Evolutionary conservation across 30 jellyfish, hydroid and myxozoan genomes (phyloP), one percentile per base, ranked within the genome.

Genomic region (Haliclystus octoradiatus): DNA sequence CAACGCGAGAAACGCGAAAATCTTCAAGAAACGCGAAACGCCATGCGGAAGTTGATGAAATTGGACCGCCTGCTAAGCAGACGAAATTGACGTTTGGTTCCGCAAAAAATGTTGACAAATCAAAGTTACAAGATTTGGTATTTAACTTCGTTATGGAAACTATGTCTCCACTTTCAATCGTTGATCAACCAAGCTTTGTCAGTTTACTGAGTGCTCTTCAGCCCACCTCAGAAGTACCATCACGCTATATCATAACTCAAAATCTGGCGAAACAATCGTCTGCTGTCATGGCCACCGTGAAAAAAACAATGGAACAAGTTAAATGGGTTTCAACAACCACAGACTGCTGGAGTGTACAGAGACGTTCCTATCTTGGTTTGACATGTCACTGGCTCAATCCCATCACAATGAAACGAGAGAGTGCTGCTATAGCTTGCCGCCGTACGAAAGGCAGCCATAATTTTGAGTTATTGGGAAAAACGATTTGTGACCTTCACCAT

Each of bases 261-360:
- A 32, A 52, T 32, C 25, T 52, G 27, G 66, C 66, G 31, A 32
- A 23, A 32, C 25, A 32, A 52, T 29, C 31, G 27, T 29, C 25
- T 29, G 66, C 25, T 29, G 66, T 32, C 66, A 52, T 23, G 27
- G 25, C 31, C 66, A 52, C 27, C 66, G 31, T 52, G 66, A 52
- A 29, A 29, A 52, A 52, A 23, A 29, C 27, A 29, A 29, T 52
- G 66, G 66, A 29, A 52, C 25, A 52, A 52, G 66, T 52, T 32
- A 52, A 32, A 29, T 52, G 27, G 25, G 66, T 52, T 29, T 29
- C 66, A 32, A 52, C 66, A 29, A 52, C 66, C 25, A 32, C 66
- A 52, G 66, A 52, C 66, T 23, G 66, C 66, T 52, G 66, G 66
- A 52, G 66, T 32, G 66, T 32, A 29, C 66, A 52, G 31, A 52